Conservation (phyloP, 2,797 vertebrate genomes). For the Sebastiscus albofasciatus region DNA sequence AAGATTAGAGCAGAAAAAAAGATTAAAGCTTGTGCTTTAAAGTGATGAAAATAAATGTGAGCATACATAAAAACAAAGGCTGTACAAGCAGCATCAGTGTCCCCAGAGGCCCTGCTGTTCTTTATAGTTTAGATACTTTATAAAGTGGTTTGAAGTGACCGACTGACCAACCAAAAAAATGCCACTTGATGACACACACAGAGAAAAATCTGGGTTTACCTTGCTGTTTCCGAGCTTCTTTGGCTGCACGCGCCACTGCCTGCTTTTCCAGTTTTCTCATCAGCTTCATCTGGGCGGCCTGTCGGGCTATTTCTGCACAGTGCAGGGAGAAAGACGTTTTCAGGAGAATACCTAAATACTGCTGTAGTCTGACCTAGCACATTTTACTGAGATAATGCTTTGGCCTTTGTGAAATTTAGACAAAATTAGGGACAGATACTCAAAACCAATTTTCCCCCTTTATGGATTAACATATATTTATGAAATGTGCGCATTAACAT, state of each 20-base stretch:
- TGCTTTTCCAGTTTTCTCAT: constrained; percentile 99
- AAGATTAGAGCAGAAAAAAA: constrained; percentile 52
- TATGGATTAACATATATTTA: background rate
- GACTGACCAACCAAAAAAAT: constrained; percentile 31
- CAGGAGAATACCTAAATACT: constrained; percentile 16
- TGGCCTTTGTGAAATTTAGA: background rate
- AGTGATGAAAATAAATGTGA: constrained; percentile 50
- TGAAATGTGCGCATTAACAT: background rate
- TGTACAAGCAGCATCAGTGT: constrained; percentile 22
- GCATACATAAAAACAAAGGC: constrained; percentile 41
- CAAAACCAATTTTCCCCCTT: background rate
- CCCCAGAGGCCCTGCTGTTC: constrained; percentile 17
- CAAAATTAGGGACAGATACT: background rate
- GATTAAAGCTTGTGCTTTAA: constrained; percentile 52
- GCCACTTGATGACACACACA: background rate
- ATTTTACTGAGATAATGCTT: constrained; percentile 2
- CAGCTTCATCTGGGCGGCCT: constrained; percentile 98
- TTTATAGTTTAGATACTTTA: constrained; percentile 19
- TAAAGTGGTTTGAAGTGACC: constrained; percentile 41
- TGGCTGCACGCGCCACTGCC: constrained; percentile 94
- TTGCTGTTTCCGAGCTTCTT: constrained; percentile 98
- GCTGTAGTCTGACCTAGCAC: background rate
- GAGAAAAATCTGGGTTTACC: constrained; percentile 73
- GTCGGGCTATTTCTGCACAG: constrained; percentile 93
- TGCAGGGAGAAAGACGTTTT: constrained; percentile 19